Evolutionary conservation across 2,888 invertebrate species (phyloP).

Genomic region (Cacoxenus indagator): DNA sequence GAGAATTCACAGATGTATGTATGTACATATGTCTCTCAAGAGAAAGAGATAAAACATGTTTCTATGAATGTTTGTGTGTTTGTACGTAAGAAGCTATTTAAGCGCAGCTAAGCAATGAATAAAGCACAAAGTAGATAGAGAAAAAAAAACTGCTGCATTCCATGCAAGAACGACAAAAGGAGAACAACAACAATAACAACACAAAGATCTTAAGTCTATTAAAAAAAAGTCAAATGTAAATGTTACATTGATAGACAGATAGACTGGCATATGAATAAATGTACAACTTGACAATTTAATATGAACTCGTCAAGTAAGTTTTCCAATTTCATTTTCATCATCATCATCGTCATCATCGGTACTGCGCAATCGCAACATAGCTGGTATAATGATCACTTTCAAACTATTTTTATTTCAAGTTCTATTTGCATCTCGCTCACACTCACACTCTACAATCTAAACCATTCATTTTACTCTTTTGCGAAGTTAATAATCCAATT

Average conservation of each 20-base stretch:
- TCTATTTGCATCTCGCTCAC: neutral
- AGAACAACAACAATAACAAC: neutral
- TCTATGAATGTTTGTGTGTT: neutral
- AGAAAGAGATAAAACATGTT: neutral
- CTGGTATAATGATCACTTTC: neutral
- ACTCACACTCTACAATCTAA: neutral
- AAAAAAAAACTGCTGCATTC: no score
- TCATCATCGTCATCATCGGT: neutral
- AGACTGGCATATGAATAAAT: neutral
- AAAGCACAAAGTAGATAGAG: neutral
- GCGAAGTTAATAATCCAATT: neutral
- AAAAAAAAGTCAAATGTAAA: neutral
- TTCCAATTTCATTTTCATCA: constrained; percentile 12
- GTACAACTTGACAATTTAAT: neutral
- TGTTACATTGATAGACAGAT: neutral
- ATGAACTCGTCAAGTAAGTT: constrained; percentile 7
- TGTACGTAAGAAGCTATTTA: neutral
- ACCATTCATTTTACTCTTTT: neutral
- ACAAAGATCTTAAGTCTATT: neutral
- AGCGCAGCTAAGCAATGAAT: neutral
- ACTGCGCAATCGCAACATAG: neutral
- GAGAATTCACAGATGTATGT: neutral
- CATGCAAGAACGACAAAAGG: no score
- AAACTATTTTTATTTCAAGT: neutral
- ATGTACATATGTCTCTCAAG: neutral